Evolutionary conservation across 2,888 invertebrate species (phyloP).

Genomic region (Xanthorhoe designata): DNA sequence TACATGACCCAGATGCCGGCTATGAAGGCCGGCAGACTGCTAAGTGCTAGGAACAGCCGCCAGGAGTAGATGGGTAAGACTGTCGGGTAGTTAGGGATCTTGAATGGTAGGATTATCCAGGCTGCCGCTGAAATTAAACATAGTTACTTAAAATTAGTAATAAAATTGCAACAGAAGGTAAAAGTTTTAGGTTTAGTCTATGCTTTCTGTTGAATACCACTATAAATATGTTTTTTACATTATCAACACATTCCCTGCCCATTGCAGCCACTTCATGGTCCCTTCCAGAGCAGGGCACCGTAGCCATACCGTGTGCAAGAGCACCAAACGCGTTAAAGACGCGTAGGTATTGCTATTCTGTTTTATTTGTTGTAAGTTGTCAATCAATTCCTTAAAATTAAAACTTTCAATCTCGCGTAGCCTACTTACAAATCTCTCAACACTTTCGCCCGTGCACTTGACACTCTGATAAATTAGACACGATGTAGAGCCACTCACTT

Average conservation of each 20-base stretch:
- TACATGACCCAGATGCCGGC: conserved; percentile 85
- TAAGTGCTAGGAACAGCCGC: conserved; percentile 88
- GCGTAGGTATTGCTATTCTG: no score
- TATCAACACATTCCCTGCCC: no score
- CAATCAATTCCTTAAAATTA: background rate
- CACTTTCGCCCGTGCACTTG: conserved; percentile 15
- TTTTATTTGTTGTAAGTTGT: no score
- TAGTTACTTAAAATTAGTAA: no score
- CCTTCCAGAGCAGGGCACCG: no score
- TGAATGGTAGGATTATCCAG: conserved; percentile 88
- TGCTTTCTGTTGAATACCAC: no score
- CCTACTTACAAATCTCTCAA: background rate
- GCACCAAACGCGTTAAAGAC: no score
- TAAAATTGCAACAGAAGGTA: no score
- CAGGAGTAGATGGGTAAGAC: conserved; percentile 87
- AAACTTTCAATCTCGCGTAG: background rate
- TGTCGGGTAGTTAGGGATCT: conserved; percentile 56
- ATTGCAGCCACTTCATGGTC: no score
- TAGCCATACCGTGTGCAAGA: no score
- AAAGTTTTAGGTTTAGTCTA: no score
- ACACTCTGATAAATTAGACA: conserved; percentile 10
- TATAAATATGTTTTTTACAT: no score
- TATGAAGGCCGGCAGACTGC: conserved; percentile 87
- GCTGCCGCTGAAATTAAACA: conserved; percentile 81
- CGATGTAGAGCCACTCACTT: background rate